These are phyloP conservation scores for Halcyon leucocephala DNA, from an alignment of 2,797 vertebrate genomes.

Conservation along the genomic window DNA sequence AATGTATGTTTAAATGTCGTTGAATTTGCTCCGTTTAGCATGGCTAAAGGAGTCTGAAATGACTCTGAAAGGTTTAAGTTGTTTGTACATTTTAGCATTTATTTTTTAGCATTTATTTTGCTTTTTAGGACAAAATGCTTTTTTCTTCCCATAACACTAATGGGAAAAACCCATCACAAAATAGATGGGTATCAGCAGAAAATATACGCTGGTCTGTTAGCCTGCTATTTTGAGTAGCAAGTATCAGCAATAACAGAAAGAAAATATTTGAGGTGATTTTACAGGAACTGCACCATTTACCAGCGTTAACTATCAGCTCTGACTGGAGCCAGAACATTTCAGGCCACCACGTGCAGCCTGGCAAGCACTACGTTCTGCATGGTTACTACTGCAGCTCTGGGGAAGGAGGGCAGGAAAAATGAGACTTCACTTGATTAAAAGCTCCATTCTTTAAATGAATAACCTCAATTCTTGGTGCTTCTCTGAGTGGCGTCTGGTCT, in stretches of 20 bases:
- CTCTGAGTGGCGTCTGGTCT: not conserved
- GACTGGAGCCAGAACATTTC: not conserved
- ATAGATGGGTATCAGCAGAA: not conserved
- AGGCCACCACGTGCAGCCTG: not conserved
- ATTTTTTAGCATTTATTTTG: fast-evolving
- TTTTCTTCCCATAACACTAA: not conserved
- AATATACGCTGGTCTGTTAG: not conserved
- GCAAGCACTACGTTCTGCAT: fast-evolving
- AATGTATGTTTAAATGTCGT: not conserved
- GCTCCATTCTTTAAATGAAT: not conserved
- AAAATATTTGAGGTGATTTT: not conserved
- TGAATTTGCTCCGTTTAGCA: not conserved
- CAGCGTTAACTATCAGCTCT: not conserved
- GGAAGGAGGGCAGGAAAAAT: not conserved
- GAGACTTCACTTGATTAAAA: not conserved
- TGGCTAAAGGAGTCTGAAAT: not conserved
- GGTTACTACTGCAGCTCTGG: not conserved
- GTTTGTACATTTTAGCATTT: fast-evolving
- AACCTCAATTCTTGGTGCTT: not conserved
- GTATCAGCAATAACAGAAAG: not conserved
- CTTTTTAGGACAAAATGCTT: not conserved
- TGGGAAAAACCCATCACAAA: not conserved
- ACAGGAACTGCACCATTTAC: not conserved
- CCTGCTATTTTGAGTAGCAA: not conserved
- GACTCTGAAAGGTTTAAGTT: not conserved